Conservation (phyloP, 2,797 vertebrate species). For the Arnoldichthys spilopterus region DNA sequence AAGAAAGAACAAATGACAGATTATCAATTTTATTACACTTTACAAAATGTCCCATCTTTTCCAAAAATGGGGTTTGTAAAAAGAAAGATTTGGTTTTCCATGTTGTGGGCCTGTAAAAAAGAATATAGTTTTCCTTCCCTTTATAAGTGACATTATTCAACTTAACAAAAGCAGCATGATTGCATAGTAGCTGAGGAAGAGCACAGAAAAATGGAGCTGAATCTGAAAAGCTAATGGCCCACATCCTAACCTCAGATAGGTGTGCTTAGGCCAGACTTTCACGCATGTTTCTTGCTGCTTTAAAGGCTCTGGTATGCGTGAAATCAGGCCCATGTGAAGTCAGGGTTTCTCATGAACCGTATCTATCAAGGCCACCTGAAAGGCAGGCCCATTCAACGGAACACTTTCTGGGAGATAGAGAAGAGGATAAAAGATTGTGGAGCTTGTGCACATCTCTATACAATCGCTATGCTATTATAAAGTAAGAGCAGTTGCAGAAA, state of each 20-base stretch:
- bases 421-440: constrained; percentile 40
- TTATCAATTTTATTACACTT: too few species aligned
- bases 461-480: constrained; percentile 1
- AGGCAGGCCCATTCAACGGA: constrained; percentile 37
- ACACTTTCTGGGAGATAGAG: constrained; percentile 30
- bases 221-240: constrained; percentile 7
- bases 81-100: background rate
- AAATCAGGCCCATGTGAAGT: constrained; percentile 38
- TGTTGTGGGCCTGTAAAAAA: background rate
- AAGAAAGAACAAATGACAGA: too few species aligned
- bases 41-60: too few species aligned
- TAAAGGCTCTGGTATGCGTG: constrained; percentile 40
- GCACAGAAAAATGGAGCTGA: background rate
- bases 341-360: constrained; percentile 26
- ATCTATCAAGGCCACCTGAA: constrained; percentile 27
- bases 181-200: constrained; percentile 7
- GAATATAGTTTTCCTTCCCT: background rate
- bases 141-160: background rate
- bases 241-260: constrained; percentile 10
- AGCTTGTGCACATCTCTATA: constrained; percentile 30
- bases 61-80: too few species aligned
- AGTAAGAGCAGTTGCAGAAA: background rate
- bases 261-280: constrained; percentile 10
- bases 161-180: background rate
- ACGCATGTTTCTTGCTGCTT: constrained; percentile 25